These are phyloP conservation scores for Polypterus senegalus DNA, from an alignment of 2,113 vertebrate species.

Conservation along the genomic window DNA sequence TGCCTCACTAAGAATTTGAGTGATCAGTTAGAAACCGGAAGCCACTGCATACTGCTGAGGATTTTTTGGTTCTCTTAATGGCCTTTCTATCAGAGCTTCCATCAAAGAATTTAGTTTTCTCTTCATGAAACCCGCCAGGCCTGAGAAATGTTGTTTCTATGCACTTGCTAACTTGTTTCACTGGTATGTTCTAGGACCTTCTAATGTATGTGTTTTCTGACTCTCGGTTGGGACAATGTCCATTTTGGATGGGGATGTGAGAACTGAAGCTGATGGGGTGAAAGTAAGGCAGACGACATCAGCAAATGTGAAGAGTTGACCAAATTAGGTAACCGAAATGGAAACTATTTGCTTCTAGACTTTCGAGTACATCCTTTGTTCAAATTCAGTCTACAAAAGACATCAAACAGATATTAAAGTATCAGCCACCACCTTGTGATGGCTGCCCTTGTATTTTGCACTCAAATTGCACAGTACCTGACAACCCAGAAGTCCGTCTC, in stretches of 20 bases:
- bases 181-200: conserved; percentile 35
- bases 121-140: conserved; percentile 42
- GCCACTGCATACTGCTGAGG: conserved; percentile 49
- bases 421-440: no score
- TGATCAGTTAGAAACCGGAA: conserved; percentile 14
- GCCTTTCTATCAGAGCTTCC: conserved; percentile 46
- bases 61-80: conserved; percentile 43
- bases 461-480: no score
- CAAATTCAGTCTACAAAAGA: no score
- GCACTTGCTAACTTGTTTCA: conserved; percentile 55
- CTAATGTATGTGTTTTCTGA: conserved; percentile 26
- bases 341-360: no score
- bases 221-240: conserved; percentile 31
- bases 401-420: no score
- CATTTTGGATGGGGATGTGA: conserved; percentile 38
- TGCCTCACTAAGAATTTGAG: no score
- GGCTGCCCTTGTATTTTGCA: no score
- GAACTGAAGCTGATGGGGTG: conserved; percentile 22
- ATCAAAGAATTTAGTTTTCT: conserved; percentile 41
- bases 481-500: no score
- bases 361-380: no score
- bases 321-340: no score
- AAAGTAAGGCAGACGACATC: neutral
- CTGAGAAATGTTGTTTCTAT: conserved; percentile 52
- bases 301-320: no score